Evolutionary conservation across 30 jellyfish, hydroid and myxozoan species (phyloP), one percentile per base, ranked within the genome.

Genomic region (Aurelia sp.): DNA sequence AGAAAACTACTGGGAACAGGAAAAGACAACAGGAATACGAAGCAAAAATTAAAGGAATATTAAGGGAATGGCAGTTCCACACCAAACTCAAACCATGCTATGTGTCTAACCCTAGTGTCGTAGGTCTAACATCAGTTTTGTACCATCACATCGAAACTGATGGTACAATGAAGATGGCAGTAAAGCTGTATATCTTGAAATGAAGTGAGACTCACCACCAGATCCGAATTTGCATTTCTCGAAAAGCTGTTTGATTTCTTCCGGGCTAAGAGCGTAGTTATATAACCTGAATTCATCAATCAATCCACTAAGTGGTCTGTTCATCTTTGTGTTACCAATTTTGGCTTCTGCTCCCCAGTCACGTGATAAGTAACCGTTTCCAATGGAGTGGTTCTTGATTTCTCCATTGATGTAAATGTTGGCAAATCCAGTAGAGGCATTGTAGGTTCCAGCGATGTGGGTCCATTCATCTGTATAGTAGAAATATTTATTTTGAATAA

Each of bases 391-490:
- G 68, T 95, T 95, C 81, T 71, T 81, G 79, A 90, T 82, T 71
- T 89, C 97, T 37, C 99, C 99, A 74, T 90, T 82, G 94, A 95
- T 95, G 86, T 74, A 95, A 21, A 95, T 84, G 85, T 90, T 91
- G 23, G 97, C 97, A 51, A 82, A 87, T 58, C 95, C 92, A 27
- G 96, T 95, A 20, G 80, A 84, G 35, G 90, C 79, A 33, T 95
- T 86, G 89, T 95, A 95, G 20, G 99, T 95, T 16, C 97, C 99
- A 90, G 99, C 97, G 67, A 95, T 71, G 78, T 95, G 99, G 55
- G 97, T 86, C 99, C 99, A 95, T 62, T 69, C 91, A 52, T 81
- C 84, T 81, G 47, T 10, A 41, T 8, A 52, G 40, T 11, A 51
- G 73, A 17, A 16, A 16, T 20, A 8, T 1, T 71, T 1, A 19